Evolutionary conservation across 2,888 invertebrate genomes (phyloP).

Genomic region (Papilio elwesi): DNA sequence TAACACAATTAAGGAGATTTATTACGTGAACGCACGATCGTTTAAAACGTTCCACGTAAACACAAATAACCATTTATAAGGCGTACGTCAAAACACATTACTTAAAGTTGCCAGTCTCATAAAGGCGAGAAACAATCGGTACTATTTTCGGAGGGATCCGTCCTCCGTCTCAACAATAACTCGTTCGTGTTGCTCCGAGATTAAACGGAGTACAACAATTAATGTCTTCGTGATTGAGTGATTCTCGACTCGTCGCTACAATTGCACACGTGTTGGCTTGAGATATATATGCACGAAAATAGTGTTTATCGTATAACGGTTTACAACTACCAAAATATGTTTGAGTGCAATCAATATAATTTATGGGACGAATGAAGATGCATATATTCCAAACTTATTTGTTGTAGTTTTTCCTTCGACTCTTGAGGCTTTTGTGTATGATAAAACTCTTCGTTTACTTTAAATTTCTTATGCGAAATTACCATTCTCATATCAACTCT

Average conservation of each 20-base stretch:
- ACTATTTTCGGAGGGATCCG: conserved; percentile 68
- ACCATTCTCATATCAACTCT: too few relatives aligned
- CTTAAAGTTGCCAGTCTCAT: conserved; percentile 62
- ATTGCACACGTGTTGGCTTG: conserved; percentile 45
- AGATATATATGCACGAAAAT: conserved; percentile 12
- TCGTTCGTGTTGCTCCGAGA: conserved; percentile 65
- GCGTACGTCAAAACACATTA: conserved; percentile 74
- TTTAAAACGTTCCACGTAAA: conserved; percentile 58
- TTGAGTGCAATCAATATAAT: conserved; percentile 18
- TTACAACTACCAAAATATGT: conserved; percentile 24
- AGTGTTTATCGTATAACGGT: conserved; percentile 19
- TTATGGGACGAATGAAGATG: conserved; percentile 25
- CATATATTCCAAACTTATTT: not conserved
- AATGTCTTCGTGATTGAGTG: conserved; percentile 75
- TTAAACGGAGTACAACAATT: conserved; percentile 69
- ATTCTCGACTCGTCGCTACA: conserved; percentile 54
- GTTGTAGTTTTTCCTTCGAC: not conserved
- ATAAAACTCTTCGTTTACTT: not conserved
- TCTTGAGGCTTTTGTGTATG: not conserved
- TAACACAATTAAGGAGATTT: conserved; percentile 17
- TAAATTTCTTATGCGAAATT: not conserved
- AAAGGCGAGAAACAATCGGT: conserved; percentile 64
- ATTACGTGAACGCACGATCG: not conserved
- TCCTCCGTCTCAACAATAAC: conserved; percentile 54
- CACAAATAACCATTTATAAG: conserved; percentile 74